A percentile compares a stretch with the other conserved stretches of the same genome.
These are phyloP conservation scores for Regulus satrapa DNA, from an alignment of 2,113 vertebrate genomes.

Conservation along the genomic window DNA sequence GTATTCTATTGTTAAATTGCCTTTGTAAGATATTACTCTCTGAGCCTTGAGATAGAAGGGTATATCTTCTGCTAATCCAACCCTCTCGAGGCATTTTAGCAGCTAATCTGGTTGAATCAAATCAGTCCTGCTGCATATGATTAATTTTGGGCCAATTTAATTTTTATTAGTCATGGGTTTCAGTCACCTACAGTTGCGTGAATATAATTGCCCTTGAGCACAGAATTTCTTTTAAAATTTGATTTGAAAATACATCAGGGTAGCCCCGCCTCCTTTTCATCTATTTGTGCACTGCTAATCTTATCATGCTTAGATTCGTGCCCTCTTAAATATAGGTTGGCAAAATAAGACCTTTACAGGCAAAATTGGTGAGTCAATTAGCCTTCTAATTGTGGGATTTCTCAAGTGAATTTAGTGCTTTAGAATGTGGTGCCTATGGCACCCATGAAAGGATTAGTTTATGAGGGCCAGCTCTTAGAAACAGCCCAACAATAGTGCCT, in stretches of 20 bases:
- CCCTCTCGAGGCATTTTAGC: conserved; percentile 58
- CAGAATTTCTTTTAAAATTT: conserved; percentile 48
- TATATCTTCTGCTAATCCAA: conserved; percentile 52
- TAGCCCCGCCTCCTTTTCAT: background rate
- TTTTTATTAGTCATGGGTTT: conserved; percentile 69
- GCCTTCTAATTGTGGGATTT: conserved; percentile 39
- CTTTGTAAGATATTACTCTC: conserved; percentile 1
- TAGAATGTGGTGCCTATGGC: conserved; percentile 58
- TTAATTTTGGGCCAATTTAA: conserved; percentile 68
- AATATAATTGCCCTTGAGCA: conserved; percentile 58
- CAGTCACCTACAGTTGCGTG: conserved; percentile 33
- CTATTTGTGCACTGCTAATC: background rate
- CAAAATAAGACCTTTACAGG: background rate
- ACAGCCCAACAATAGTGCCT: conserved; percentile 58
- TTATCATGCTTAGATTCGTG: background rate
- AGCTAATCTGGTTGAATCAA: conserved; percentile 64
- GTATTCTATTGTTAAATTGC: conserved; percentile 31
- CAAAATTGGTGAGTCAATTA: background rate
- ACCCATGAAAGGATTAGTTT: conserved; percentile 61
- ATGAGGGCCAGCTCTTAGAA: conserved; percentile 61
- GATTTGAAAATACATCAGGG: background rate
- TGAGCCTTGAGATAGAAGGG: conserved; percentile 2
- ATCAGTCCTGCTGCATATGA: conserved; percentile 53
- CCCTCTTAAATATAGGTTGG: background rate
- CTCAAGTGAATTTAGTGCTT: conserved; percentile 55